Percentiles rank a stretch among this genome's conserved stretches.
Conservation (phyloP, 1,140 invertebrate genomes). For the Drosophila willistoni region DNA sequence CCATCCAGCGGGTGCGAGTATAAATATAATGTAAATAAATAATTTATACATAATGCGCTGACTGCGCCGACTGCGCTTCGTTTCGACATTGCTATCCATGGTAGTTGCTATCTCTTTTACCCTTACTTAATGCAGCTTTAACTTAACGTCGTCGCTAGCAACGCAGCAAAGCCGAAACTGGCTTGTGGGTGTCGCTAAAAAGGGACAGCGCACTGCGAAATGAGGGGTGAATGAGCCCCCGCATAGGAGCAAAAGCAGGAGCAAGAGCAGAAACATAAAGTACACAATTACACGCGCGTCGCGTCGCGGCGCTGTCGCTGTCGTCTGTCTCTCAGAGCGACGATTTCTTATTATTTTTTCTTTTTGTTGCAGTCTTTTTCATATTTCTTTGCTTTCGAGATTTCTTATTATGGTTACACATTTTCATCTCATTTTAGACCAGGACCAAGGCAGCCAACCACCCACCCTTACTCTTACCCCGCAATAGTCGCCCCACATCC, state of each 20-base stretch:
- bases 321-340: conserved; percentile 33
- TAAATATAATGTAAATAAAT: conserved; percentile 80
- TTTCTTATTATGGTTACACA: conserved; percentile 43
- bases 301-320: neutral
- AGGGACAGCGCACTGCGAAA: conserved; percentile 28
- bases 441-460: conserved; percentile 2
- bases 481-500: conserved; percentile 8
- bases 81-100: conserved; percentile 32
- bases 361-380: conserved; percentile 33
- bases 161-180: conserved; percentile 41
- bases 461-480: conserved; percentile 11
- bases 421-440: conserved; percentile 40
- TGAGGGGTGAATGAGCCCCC: conserved; percentile 38
- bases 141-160: conserved; percentile 47
- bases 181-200: conserved; percentile 53
- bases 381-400: conserved; percentile 31
- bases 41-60: conserved; percentile 75
- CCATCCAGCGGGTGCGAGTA: conserved; percentile 28
- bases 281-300: conserved; percentile 64
- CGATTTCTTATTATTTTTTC: conserved; percentile 37
- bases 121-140: conserved; percentile 35
- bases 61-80: conserved; percentile 46
- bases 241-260: conserved; percentile 16
- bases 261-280: conserved; percentile 45
- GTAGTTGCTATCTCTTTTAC: conserved; percentile 33